These are phyloP conservation scores for Synergus gifuensis DNA, from an alignment of 2,888 invertebrate genomes.

Conservation along the genomic window DNA sequence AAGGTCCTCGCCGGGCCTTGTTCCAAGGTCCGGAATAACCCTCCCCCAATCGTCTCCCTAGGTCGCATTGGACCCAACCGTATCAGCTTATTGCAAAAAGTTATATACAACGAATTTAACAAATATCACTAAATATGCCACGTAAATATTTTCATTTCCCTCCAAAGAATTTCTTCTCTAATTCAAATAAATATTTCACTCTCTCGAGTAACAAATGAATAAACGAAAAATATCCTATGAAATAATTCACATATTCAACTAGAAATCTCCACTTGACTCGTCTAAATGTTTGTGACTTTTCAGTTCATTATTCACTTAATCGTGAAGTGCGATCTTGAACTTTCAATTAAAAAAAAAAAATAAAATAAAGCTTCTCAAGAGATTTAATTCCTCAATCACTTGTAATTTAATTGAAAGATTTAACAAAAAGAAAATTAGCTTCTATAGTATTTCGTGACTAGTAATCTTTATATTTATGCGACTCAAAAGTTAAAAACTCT, in stretches of 20 bases:
- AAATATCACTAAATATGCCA: neutral
- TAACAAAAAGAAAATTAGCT: neutral
- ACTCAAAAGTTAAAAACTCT: neutral
- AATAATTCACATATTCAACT: slow-evolving; percentile 33
- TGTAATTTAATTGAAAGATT: too few relatives aligned
- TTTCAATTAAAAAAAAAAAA: neutral
- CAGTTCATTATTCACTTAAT: slow-evolving; percentile 1
- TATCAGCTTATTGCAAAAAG: slow-evolving; percentile 1
- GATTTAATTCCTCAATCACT: too few relatives aligned
- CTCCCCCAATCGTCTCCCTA: too few relatives aligned
- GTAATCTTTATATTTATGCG: neutral
- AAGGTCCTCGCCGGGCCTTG: too few relatives aligned
- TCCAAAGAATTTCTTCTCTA: neutral
- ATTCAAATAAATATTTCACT: slow-evolving; percentile 25
- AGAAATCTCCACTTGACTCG: slow-evolving; percentile 34
- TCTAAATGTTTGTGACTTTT: neutral
- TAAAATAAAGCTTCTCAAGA: too few relatives aligned
- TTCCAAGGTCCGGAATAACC: too few relatives aligned
- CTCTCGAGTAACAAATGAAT: slow-evolving; percentile 31
- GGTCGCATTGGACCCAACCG: too few relatives aligned
- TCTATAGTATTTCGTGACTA: slow-evolving; percentile 17
- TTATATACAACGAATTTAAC: slow-evolving; percentile 10
- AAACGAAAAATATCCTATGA: slow-evolving; percentile 21
- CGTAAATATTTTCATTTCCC: neutral
- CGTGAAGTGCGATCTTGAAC: slow-evolving; percentile 2